Conservation (phyloP, 2,888 invertebrate genomes). For the Drosophila neutralis region DNA sequence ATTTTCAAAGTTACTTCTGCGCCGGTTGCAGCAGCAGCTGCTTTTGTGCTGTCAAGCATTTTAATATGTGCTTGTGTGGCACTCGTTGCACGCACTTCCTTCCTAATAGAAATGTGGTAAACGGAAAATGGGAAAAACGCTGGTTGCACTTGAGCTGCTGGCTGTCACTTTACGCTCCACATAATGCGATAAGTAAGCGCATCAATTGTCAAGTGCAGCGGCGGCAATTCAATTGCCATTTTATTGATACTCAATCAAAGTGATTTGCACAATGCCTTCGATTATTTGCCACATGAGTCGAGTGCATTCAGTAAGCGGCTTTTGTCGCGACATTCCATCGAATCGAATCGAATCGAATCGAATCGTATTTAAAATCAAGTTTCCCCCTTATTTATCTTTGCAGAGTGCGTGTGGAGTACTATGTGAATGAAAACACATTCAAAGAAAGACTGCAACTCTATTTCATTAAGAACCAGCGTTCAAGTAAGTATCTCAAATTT, state of each 20-base stretch:
- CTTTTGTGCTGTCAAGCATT: conserved; percentile 14
- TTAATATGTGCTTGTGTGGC: conserved; percentile 42
- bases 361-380: conserved; percentile 7
- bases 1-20: not conserved
- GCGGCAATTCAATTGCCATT: conserved; percentile 47
- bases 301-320: conserved; percentile 45
- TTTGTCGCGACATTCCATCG: conserved; percentile 2
- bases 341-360: conserved; percentile 1
- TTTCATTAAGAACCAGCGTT: conserved; percentile 99
- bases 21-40: not conserved
- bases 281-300: conserved; percentile 25
- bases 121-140: not conserved
- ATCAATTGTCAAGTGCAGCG: conserved; percentile 68
- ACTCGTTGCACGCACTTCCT: conserved; percentile 40
- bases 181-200: conserved; percentile 74
- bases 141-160: conserved; percentile 1
- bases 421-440: conserved; percentile 99
- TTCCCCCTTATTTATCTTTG: conserved; percentile 77
- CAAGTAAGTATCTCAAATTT: conserved; percentile 91
- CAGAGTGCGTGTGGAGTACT: conserved; percentile 99
- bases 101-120: conserved; percentile 14
- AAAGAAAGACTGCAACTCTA: conserved; percentile 99
- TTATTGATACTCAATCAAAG: conserved; percentile 35
- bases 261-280: conserved; percentile 31
- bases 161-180: conserved; percentile 28